Evolutionary conservation across 35 echinoderm and acorn worm species (phyloP).

Genomic region (Ptychodera flava): DNA sequence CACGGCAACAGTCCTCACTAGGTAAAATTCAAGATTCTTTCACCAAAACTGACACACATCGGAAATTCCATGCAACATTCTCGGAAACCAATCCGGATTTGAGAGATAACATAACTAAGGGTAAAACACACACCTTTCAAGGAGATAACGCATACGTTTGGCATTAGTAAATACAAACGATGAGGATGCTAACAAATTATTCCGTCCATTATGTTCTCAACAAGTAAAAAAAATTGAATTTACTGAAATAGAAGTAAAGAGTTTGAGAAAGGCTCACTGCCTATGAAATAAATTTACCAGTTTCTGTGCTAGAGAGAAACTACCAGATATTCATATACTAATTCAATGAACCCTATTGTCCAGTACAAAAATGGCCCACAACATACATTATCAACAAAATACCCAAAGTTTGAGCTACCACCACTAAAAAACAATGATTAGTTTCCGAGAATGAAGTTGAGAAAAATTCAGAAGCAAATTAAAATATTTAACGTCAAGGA

Average conservation of each 20-base stretch:
- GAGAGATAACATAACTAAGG: constrained; percentile 61
- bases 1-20: constrained; percentile 61
- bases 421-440: too few relatives aligned
- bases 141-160: constrained; percentile 78
- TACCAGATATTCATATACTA: too few relatives aligned
- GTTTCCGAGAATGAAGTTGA: too few relatives aligned
- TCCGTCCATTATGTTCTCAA: background rate
- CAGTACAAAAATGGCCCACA: too few relatives aligned
- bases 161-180: constrained; percentile 38
- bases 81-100: constrained; percentile 77
- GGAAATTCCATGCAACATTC: constrained; percentile 54
- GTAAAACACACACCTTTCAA: constrained; percentile 84
- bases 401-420: too few relatives aligned
- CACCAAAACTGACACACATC: constrained; percentile 50
- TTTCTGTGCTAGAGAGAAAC: too few relatives aligned
- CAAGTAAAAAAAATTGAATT: background rate
- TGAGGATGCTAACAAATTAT: background rate
- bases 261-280: background rate
- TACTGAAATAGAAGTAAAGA: background rate
- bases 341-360: too few relatives aligned
- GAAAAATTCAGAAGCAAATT: too few relatives aligned
- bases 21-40: constrained; percentile 85
- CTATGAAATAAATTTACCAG: background rate
- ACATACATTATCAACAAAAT: too few relatives aligned
- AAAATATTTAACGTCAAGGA: too few relatives aligned